These are phyloP conservation scores for Leucoptera coffeella DNA, from an alignment of 2,888 invertebrate genomes.

Conservation along the genomic window DNA sequence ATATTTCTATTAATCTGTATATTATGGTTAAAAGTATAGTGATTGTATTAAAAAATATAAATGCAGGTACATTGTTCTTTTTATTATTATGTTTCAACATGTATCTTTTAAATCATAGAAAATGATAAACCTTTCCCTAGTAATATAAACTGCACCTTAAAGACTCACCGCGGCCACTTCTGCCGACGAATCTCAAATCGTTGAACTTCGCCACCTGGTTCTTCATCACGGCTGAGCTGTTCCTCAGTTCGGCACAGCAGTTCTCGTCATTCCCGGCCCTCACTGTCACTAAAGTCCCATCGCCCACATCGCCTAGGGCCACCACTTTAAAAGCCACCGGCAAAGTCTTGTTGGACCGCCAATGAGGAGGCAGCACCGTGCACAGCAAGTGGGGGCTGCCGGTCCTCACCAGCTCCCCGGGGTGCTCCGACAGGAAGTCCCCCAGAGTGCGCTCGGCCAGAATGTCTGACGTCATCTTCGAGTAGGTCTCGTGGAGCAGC, in stretches of 20 bases:
- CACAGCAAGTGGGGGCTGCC: conserved; percentile 93
- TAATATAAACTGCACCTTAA: conserved; percentile 41
- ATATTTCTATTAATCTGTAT: too few species aligned
- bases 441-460: conserved; percentile 81
- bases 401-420: conserved; percentile 87
- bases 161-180: conserved; percentile 95
- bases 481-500: conserved; percentile 74
- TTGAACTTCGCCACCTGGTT: conserved; percentile 99
- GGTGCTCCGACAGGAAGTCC: conserved; percentile 83
- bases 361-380: conserved; percentile 90
- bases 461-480: conserved; percentile 86
- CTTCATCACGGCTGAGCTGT: conserved; percentile 94
- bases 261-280: conserved; percentile 98
- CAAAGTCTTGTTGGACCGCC: conserved; percentile 97
- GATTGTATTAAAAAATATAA: too few species aligned
- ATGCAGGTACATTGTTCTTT: too few species aligned
- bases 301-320: conserved; percentile 88
- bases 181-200: conserved; percentile 95
- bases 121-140: too few species aligned
- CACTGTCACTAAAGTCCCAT: conserved; percentile 94
- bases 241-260: conserved; percentile 90
- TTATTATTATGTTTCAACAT: too few species aligned
- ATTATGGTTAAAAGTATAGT: too few species aligned
- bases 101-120: too few species aligned
- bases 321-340: conserved; percentile 97